Conservation (phyloP, 2,888 invertebrate genomes). For the Maniola hyperantus region DNA sequence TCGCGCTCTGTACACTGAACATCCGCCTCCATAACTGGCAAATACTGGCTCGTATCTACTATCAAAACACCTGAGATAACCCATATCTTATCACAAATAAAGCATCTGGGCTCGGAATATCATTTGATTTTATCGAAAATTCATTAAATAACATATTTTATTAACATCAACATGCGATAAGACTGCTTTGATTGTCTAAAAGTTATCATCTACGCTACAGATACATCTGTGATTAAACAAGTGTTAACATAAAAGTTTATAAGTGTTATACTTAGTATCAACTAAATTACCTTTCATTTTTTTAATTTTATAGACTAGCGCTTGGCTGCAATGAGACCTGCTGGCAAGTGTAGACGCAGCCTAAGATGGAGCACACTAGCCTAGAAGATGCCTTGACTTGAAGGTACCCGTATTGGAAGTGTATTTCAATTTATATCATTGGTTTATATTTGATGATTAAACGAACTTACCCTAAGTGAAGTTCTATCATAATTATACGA, state of each 20-base stretch:
- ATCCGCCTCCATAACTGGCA: conserved; percentile 60
- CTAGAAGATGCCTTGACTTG: no score
- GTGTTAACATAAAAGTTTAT: neutral
- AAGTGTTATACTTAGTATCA: neutral
- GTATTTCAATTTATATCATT: no score
- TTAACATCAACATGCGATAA: conserved; percentile 18
- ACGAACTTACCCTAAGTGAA: no score
- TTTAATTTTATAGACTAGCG: no score
- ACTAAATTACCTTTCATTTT: neutral
- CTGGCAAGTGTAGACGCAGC: no score
- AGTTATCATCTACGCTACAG: neutral
- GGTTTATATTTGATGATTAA: no score
- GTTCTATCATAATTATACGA: no score
- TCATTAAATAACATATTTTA: conserved; percentile 27
- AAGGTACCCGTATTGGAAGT: no score
- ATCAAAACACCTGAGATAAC: conserved; percentile 35
- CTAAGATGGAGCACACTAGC: no score
- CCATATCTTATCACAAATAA: conserved; percentile 36
- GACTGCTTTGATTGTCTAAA: conserved; percentile 7
- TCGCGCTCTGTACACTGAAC: conserved; percentile 54
- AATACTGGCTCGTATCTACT: conserved; percentile 35
- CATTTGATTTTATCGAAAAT: conserved; percentile 28
- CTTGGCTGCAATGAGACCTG: no score
- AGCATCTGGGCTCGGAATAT: conserved; percentile 19
- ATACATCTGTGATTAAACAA: conserved; percentile 1